A percentile compares a stretch with the other conserved stretches of the same genome.
phyloP scores from a whole-genome alignment of 2,113 vertebrate species.

The Neoarius graeffei region DNA sequence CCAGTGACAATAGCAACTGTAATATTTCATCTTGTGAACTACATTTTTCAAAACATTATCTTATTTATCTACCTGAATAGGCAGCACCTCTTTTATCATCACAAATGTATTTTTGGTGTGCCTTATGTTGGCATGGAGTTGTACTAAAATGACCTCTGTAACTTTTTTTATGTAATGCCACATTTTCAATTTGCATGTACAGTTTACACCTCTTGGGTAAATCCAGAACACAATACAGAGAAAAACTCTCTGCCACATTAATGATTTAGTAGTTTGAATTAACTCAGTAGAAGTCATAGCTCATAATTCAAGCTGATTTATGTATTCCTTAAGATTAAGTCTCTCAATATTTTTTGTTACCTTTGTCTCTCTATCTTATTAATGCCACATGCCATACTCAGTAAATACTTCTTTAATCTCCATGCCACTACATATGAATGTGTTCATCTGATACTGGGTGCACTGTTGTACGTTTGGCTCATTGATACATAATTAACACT shows the following conservation, averaged over 20 bases:
- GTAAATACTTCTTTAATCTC: constrained; percentile 44
- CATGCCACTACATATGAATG: constrained; percentile 30
- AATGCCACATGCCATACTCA: constrained; percentile 27
- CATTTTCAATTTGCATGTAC: constrained; percentile 5
- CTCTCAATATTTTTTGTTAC: background rate
- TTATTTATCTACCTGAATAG: constrained; percentile 56
- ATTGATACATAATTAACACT: constrained; percentile 56
- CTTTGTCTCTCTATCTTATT: constrained; percentile 22
- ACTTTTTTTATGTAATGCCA: constrained; percentile 23
- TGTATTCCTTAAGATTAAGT: background rate
- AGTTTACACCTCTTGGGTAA: background rate
- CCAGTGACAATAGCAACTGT: constrained; percentile 54
- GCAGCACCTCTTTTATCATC: constrained; percentile 54
- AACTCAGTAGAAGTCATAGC: constrained; percentile 5
- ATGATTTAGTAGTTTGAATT: constrained; percentile 1
- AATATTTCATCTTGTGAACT: constrained; percentile 58
- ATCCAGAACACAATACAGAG: background rate
- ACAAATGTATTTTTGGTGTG: constrained; percentile 50
- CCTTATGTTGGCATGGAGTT: constrained; percentile 31
- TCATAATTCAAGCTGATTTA: constrained; percentile 9
- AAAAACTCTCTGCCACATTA: background rate
- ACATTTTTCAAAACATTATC: constrained; percentile 52
- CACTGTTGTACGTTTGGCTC: constrained; percentile 37
- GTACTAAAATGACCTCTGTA: constrained; percentile 43
- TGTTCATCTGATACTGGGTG: constrained; percentile 30